Evolutionary conservation across 2,797 vertebrate genomes (phyloP).

Genomic region (Arrhamphus sclerolepis): DNA sequence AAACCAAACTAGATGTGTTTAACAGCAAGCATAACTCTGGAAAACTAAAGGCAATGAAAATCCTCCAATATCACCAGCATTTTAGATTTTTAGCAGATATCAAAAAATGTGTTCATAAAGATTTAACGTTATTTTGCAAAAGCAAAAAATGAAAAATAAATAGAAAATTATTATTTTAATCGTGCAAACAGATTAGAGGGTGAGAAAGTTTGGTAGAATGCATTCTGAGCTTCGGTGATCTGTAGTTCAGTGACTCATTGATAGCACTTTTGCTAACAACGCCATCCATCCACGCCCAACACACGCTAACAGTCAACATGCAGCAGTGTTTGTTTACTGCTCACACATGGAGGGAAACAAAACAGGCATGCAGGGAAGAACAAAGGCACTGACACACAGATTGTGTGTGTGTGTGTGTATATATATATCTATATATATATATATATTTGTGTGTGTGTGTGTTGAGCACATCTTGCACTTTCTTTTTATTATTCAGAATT

Average conservation of each 20-base stretch:
- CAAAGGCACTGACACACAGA: conserved; percentile 75
- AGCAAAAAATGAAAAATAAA: conserved; percentile 18
- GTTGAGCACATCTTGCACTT: neutral
- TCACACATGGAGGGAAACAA: conserved; percentile 44
- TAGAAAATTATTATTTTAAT: no score
- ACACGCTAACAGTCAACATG: conserved; percentile 37
- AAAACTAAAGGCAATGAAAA: neutral
- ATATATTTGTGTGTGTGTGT: conserved; percentile 20
- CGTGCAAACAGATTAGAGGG: conserved; percentile 15
- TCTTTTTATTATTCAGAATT: conserved; percentile 65
- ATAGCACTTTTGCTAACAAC: conserved; percentile 40
- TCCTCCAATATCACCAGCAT: neutral
- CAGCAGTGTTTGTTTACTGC: conserved; percentile 4
- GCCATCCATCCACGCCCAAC: conserved; percentile 13
- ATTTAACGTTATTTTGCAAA: neutral
- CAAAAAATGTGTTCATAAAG: conserved; percentile 11
- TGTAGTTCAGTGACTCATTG: conserved; percentile 4
- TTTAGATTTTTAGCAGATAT: conserved; percentile 5
- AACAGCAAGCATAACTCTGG: neutral
- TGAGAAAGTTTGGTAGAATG: conserved; percentile 13
- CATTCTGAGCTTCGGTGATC: conserved; percentile 9
- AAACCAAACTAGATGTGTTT: neutral
- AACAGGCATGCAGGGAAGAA: conserved; percentile 62
- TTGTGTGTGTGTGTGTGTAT: conserved; percentile 17
- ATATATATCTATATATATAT: no score